phyloP scores from a whole-genome alignment of 2,888 invertebrate genomes.

The Crocallis elinguaria region DNA sequence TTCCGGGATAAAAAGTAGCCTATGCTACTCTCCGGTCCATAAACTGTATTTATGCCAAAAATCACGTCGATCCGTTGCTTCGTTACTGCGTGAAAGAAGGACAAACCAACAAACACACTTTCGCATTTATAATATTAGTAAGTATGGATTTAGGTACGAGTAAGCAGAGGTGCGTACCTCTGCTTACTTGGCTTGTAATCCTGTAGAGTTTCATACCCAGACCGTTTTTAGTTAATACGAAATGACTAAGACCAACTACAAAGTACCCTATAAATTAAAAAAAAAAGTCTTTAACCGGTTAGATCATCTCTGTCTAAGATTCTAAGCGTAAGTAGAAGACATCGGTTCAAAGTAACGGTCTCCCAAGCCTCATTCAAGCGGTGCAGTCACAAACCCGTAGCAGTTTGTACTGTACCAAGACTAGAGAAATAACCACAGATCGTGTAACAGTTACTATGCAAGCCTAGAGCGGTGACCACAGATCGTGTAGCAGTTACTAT shows the following conservation, averaged over 20 bases:
- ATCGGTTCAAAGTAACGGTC: conserved; percentile 37
- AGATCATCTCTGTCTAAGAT: conserved; percentile 12
- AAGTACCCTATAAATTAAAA: conserved; percentile 12
- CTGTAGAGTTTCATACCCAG: no score
- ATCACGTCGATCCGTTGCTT: no score
- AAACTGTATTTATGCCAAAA: no score
- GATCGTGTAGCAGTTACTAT: conserved; percentile 4
- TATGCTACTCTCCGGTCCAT: no score
- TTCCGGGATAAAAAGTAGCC: no score
- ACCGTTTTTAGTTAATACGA: not conserved
- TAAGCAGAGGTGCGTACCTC: no score
- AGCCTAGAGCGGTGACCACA: not conserved
- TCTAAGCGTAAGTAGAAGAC: conserved; percentile 12
- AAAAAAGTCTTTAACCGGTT: conserved; percentile 7
- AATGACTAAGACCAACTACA: no score
- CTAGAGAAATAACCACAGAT: not conserved
- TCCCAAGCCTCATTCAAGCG: conserved; percentile 11
- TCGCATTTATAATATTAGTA: no score
- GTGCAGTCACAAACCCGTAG: conserved; percentile 2
- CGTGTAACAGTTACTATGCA: not conserved
- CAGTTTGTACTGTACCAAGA: conserved; percentile 8
- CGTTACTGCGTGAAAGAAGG: no score
- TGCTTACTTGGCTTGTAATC: no score
- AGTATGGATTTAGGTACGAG: no score
- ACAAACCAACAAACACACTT: no score